Percentiles rank a stretch among this genome's conserved stretches.
Evolutionary conservation across 2,888 invertebrate species (phyloP).

Genomic region (Plagiodera versicolora): DNA sequence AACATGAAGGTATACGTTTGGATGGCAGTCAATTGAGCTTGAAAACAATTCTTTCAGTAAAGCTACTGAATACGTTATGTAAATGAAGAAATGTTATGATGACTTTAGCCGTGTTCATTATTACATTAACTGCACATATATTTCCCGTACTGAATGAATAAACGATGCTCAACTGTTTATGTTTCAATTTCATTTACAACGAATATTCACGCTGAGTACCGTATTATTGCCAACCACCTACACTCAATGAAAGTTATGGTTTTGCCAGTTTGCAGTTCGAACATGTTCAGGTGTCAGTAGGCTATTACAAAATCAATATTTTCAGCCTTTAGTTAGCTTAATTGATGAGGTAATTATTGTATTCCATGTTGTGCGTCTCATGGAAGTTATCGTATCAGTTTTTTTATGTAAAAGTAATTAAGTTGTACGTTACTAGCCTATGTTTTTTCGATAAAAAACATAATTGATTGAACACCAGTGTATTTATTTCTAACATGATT

Average conservation of each 20-base stretch:
- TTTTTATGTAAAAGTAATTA: slow-evolving; percentile 33
- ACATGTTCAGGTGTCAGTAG: slow-evolving; percentile 26
- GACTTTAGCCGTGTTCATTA: not conserved
- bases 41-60: not conserved
- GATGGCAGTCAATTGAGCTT: too few relatives aligned
- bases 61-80: not conserved
- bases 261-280: slow-evolving; percentile 10
- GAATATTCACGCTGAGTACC: slow-evolving; percentile 18
- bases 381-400: slow-evolving; percentile 24
- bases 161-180: slow-evolving; percentile 16
- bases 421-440: slow-evolving; percentile 23
- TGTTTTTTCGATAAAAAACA: slow-evolving; percentile 17
- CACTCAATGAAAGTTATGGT: slow-evolving; percentile 25
- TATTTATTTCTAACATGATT: slow-evolving; percentile 25
- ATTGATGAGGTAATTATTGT: slow-evolving; percentile 39
- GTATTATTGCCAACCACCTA: slow-evolving; percentile 26
- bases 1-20: too few relatives aligned
- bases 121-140: not conserved
- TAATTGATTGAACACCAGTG: slow-evolving; percentile 21
- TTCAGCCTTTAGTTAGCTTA: slow-evolving; percentile 32
- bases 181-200: slow-evolving; percentile 24
- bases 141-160: not conserved
- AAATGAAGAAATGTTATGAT: not conserved
- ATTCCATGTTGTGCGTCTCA: slow-evolving; percentile 25
- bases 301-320: slow-evolving; percentile 39